Evolutionary conservation across 2,888 invertebrate species (phyloP).

Genomic region (Spialia ferax): DNA sequence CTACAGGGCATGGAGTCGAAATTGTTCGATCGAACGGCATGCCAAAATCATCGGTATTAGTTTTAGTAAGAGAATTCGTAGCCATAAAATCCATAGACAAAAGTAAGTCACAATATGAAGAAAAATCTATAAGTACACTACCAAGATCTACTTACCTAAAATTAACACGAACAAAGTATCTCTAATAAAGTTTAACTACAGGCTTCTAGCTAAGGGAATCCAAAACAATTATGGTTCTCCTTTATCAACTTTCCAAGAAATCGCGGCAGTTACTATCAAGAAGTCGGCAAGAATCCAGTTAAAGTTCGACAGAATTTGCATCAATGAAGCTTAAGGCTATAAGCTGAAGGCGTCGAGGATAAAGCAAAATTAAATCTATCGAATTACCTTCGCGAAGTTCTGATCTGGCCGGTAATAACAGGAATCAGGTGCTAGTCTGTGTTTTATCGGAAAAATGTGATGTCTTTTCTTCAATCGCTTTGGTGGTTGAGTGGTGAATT

Average conservation of each 20-base stretch:
- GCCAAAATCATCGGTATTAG: no score
- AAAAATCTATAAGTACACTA: no score
- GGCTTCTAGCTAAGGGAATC: not conserved
- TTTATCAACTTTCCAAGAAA: not conserved
- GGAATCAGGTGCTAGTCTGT: constrained; percentile 2
- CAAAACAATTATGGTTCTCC: not conserved
- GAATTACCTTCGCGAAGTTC: constrained; percentile 5
- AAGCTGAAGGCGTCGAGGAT: not conserved
- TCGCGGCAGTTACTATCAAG: not conserved
- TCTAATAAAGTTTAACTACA: not conserved
- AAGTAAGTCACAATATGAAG: no score
- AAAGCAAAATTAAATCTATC: constrained; percentile 12
- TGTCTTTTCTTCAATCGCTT: no score
- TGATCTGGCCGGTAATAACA: constrained; percentile 2
- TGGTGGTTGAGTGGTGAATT: no score
- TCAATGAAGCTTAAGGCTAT: not conserved
- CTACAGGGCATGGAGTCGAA: no score
- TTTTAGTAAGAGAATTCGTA: no score
- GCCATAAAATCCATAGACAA: no score
- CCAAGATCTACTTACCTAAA: no score
- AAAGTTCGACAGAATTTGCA: constrained; percentile 5
- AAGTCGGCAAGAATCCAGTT: not conserved
- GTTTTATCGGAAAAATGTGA: constrained; percentile 1
- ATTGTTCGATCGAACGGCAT: no score
- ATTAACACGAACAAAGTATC: no score